Evolutionary conservation across 2,888 invertebrate genomes (phyloP).

Genomic region (Lymantria dispar): DNA sequence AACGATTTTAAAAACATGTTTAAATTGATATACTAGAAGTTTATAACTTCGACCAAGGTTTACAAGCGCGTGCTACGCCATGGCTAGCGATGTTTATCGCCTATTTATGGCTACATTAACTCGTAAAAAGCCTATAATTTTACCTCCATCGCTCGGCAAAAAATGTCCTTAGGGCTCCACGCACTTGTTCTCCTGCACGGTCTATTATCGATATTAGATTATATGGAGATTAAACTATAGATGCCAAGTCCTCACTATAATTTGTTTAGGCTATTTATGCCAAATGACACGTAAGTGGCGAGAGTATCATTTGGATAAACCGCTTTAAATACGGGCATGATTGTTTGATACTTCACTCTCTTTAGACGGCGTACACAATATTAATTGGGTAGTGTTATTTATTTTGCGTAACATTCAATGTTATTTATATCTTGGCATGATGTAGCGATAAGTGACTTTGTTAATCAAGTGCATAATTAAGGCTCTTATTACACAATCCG

Average conservation of each 20-base stretch:
- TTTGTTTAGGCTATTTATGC: conserved; percentile 21
- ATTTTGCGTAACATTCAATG: too few relatives aligned
- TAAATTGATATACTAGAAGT: conserved; percentile 7
- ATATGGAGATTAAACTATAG: conserved; percentile 27
- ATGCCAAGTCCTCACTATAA: conserved; percentile 18
- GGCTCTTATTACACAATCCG: too few relatives aligned
- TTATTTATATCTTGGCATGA: too few relatives aligned
- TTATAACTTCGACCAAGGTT: conserved; percentile 34
- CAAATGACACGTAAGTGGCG: conserved; percentile 12
- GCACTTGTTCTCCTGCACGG: conserved; percentile 28
- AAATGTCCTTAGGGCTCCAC: conserved; percentile 61
- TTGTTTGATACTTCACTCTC: too few relatives aligned
- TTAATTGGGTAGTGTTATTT: too few relatives aligned
- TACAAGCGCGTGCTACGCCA: conserved; percentile 58
- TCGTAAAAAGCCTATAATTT: conserved; percentile 75
- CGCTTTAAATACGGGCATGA: not conserved
- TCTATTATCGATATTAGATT: conserved; percentile 38
- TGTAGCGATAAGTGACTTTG: too few relatives aligned
- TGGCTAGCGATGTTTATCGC: conserved; percentile 61
- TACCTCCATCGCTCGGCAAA: conserved; percentile 51
- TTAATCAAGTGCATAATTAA: too few relatives aligned
- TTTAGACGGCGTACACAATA: too few relatives aligned
- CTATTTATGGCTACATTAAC: conserved; percentile 71
- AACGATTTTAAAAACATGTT: not conserved
- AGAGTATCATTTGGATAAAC: not conserved